Evolutionary conservation across 2,797 vertebrate genomes (phyloP).

Genomic region (Novumbra hubbsi): DNA sequence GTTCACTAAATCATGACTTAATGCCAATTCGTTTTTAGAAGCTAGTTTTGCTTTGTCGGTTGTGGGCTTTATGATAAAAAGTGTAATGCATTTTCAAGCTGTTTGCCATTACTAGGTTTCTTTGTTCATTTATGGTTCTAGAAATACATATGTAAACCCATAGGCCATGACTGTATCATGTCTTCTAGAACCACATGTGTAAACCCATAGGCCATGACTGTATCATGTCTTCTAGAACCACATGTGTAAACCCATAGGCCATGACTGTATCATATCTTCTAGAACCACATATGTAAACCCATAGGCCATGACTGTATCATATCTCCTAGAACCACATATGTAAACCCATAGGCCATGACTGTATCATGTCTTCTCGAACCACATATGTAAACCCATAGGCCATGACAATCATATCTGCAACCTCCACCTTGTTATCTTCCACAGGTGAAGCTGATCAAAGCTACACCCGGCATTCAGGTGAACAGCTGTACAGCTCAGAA

Average conservation of each 20-base stretch:
- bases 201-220: not conserved
- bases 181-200: not conserved
- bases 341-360: not conserved
- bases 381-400: not conserved
- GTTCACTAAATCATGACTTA: not conserved
- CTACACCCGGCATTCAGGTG: constrained; percentile 50
- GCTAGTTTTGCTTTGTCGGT: not conserved
- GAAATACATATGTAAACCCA: not conserved
- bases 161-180: not conserved
- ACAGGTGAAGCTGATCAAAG: constrained; percentile 63
- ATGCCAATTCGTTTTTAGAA: not conserved
- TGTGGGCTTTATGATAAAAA: not conserved
- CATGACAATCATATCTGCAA: not conserved
- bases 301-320: not conserved
- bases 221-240: not conserved
- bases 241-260: not conserved
- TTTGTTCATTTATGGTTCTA: not conserved
- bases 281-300: not conserved
- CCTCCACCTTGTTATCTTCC: constrained; percentile 16
- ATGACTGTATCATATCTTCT: not conserved
- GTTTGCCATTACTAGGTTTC: not conserved
- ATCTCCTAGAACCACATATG: not conserved
- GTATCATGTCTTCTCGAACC: not conserved
- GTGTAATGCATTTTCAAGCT: not conserved
- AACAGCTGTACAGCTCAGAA: constrained; percentile 61